phyloP scores from a whole-genome alignment of 2,888 invertebrate species.

The Sarcophaga subvicina region DNA sequence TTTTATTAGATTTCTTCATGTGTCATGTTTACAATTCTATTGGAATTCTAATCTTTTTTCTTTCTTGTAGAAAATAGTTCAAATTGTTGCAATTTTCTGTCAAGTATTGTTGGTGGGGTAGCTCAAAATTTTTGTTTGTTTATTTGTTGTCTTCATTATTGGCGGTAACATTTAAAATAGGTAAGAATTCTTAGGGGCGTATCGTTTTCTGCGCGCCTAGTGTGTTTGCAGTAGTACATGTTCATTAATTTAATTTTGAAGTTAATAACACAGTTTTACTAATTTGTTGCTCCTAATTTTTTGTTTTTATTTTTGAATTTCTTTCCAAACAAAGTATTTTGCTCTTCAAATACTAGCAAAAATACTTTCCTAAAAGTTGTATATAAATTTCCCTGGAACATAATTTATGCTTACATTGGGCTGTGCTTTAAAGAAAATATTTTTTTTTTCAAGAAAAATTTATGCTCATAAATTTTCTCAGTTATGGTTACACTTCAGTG shows the following conservation, averaged over 20 bases:
- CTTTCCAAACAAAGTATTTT: conserved; percentile 7
- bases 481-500: background rate
- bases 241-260: conserved; percentile 35
- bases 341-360: conserved; percentile 7
- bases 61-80: no score
- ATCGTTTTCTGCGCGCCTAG: background rate
- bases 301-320: background rate
- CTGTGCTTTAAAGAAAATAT: no score
- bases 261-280: conserved; percentile 22
- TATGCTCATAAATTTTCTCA: background rate
- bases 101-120: no score
- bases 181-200: background rate
- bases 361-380: no score
- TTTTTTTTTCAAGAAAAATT: background rate
- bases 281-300: background rate
- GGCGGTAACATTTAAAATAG: conserved; percentile 3
- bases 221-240: conserved; percentile 16
- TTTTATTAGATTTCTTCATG: no score
- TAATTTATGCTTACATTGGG: conserved; percentile 30
- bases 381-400: background rate
- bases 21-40: no score
- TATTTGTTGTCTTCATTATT: background rate
- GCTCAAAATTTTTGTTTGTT: background rate
- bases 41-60: no score
- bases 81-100: no score